A percentile compares a stretch with the other conserved stretches of the same genome.
Evolutionary conservation across 2,797 vertebrate genomes (phyloP).

Genomic region (Onychomys leucogaster): DNA sequence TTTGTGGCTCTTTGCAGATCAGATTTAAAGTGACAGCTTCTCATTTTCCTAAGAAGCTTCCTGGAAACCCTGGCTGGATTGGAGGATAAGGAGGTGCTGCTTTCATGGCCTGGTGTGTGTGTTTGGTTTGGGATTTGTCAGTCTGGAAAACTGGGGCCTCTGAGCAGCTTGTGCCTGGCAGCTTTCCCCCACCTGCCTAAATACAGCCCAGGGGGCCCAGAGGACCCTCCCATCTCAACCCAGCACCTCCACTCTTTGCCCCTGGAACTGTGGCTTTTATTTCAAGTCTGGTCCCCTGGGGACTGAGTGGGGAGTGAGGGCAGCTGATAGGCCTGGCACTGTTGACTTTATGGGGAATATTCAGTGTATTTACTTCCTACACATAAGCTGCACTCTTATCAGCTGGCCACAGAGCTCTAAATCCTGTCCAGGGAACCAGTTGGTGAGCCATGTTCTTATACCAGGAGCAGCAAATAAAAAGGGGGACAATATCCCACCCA

Average conservation of each 20-base stretch:
- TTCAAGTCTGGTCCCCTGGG: constrained; percentile 66
- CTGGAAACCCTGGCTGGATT: constrained; percentile 55
- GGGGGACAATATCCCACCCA: constrained; percentile 67
- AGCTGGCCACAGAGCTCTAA: constrained; percentile 93
- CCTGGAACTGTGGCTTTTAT: constrained; percentile 76
- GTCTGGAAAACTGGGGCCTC: not conserved
- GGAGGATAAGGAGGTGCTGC: not conserved
- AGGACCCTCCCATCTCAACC: constrained; percentile 8
- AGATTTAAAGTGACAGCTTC: not conserved
- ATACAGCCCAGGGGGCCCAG: not conserved
- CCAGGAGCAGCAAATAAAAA: constrained; percentile 87
- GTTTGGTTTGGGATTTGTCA: constrained; percentile 14
- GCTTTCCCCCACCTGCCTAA: constrained; percentile 59
- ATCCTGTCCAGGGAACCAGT: constrained; percentile 93
- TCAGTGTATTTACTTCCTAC: constrained; percentile 88
- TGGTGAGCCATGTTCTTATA: constrained; percentile 92
- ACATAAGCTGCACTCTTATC: constrained; percentile 92
- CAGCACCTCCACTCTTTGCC: not conserved
- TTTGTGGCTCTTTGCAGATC: not conserved
- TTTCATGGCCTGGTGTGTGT: not conserved
- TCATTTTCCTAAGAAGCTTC: constrained; percentile 43
- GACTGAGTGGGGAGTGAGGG: constrained; percentile 80
- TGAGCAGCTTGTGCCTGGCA: constrained; percentile 38
- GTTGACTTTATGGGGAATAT: constrained; percentile 86
- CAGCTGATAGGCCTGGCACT: constrained; percentile 87